Evolutionary conservation across 2,797 vertebrate species (phyloP), one percentile per base, ranked within the genome.

Genomic region (Emydoidea blandingii): DNA sequence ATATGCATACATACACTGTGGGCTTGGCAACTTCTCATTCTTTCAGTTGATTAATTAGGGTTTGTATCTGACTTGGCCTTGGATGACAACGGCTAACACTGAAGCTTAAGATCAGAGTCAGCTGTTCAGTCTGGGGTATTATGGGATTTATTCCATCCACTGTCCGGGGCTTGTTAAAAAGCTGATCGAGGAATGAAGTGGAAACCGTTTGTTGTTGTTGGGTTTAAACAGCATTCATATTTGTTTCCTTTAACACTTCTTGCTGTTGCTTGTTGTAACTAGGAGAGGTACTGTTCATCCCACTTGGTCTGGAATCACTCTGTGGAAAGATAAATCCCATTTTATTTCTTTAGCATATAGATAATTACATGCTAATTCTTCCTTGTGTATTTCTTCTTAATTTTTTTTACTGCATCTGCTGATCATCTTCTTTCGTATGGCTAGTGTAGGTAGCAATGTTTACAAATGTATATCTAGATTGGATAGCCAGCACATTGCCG

Each of bases 111-210:
- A 56, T 78, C 18, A 44, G 44, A 49, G 21, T 88, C 68, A 16
- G 0, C 2, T 78, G 4, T 44, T 81, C 15, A 86, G n/a, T 6
- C 9, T 37, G 80, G 81, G 86, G 72, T 23, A 18, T 68, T 54
- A 8, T 5, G 7, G 6, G 9, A 72, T 85, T 88, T 85, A 47
- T 83, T 83, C 37, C 8, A 25, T 76, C 78, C 25, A 72, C 14
- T 9, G n/a, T 41, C 49, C 79, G 23, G 44, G 52, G 8, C 11
- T 85, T 83, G 12, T 87, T 96, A 47, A 85, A 62, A 92, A 90
- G 14, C 11, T 84, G 84, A 86, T 87, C 12, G n/a, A 83, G 85
- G 44, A 92, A 50, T 4, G 9, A 37, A 72, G n/a, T 37, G 65
- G 65, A 72, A 72, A 72, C 5, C 3, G 5, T 8, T 18, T 37